Evolutionary conservation across 53 echinoderm and acorn worm species (phyloP), one percentile per base, ranked within the genome.

Genomic region (Henricia sp.): DNA sequence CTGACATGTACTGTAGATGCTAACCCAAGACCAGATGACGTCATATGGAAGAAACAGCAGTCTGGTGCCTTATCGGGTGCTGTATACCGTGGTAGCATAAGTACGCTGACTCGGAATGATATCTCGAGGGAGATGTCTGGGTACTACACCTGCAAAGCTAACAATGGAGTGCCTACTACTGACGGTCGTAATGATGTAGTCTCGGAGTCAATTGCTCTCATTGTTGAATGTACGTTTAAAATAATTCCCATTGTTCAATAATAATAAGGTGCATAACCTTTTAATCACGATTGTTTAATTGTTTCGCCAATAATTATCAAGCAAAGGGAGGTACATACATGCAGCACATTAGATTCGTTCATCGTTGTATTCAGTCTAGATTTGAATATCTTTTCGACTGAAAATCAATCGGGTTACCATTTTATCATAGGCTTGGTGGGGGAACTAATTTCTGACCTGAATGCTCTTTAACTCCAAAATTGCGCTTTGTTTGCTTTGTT

Each of bases 111-210:
- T 38, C 37, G 37, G 1, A 13, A 21, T 67, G 39, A 37, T 6
- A 38, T 38, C 17, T 38, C 1, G n/a, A 67, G 67, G 23, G 67
- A 20, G 39, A n/a, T 38, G 39, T 19, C 67, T 37, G 67, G 67
- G 39, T 17, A 67, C 67, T 67, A 67, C 67, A 37, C 37, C 0
- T 67, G 67, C n/a, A 67, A 24, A 67, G 37, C 67, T 2, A 67
- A 67, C 39, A 67, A 67, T 30, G 67, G 67, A n/a, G 20, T 67
- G 21, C 37, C 67, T 38, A 38, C 67, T 1, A 8, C 4, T 17
- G 67, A 67, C 39, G 19, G 33, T 14, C 19, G 19, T 4, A 37
- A 8, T 67, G 67, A 67, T 38, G 67, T 38, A 17, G 3, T 67
- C 19, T 67, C 67, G 3, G 35, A 37, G 8, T 21, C 37, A 67